Conservation (phyloP, 1,140 invertebrate species). For the Penaeus indicus region DNA sequence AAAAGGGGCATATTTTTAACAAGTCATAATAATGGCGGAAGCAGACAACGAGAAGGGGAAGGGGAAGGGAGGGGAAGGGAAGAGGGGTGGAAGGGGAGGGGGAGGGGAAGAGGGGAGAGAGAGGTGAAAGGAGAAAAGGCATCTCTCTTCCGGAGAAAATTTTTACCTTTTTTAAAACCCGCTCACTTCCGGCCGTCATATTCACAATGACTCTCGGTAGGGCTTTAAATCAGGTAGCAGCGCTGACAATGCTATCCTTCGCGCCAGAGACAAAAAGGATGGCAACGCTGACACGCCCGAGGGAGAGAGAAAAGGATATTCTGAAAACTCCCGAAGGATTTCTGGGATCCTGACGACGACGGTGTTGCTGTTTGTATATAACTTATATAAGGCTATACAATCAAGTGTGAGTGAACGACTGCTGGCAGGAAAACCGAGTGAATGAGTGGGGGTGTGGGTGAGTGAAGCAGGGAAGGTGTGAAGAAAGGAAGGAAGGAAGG, state of each 20-base stretch:
- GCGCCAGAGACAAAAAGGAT: background rate
- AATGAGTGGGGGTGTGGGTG: too few species aligned
- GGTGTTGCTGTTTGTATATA: too few species aligned
- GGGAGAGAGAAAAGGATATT: too few species aligned
- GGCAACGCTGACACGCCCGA: background rate
- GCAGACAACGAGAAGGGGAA: constrained; percentile 26
- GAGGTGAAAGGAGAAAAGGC: background rate
- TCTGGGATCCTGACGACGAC: too few species aligned
- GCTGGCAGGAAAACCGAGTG: too few species aligned
- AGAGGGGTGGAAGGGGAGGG: background rate
- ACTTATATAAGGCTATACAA: too few species aligned
- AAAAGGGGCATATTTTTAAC: constrained; percentile 49
- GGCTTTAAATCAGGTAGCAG: constrained; percentile 47
- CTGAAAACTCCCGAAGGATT: too few species aligned
- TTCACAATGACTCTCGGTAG: constrained; percentile 5
- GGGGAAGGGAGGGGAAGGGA: constrained; percentile 15
- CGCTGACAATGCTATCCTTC: background rate
- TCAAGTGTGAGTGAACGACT: too few species aligned
- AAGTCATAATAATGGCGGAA: constrained; percentile 44
- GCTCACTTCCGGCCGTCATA: constrained; percentile 51
- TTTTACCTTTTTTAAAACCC: constrained; percentile 19
- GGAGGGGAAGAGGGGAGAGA: too few species aligned
- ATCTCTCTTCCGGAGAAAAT: background rate
- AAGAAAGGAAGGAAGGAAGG: too few species aligned
- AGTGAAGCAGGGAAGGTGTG: too few species aligned